Evolutionary conservation across 64 coral and sea anemone genomes (phyloP).

Genomic region (Stylophora pistillata): DNA sequence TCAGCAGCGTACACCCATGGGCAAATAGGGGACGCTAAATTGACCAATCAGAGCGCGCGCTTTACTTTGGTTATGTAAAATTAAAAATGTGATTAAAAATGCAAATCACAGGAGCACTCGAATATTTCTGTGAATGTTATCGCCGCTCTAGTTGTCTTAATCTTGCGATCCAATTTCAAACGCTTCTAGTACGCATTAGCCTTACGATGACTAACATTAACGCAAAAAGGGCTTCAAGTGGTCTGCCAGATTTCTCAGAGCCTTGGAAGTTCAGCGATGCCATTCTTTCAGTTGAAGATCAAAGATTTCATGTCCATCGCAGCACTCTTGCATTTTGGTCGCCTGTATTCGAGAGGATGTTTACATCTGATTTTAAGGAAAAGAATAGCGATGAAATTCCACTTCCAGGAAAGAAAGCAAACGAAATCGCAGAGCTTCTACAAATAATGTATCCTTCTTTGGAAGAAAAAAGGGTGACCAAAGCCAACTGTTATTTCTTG

Average conservation of each 20-base stretch:
- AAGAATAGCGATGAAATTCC: background rate
- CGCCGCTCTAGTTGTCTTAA: too few relatives aligned
- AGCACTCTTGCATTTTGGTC: slow-evolving; percentile 53
- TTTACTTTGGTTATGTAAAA: too few relatives aligned
- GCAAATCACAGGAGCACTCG: too few relatives aligned
- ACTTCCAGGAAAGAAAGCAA: slow-evolving; percentile 7
- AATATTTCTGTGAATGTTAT: too few relatives aligned
- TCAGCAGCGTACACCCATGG: too few relatives aligned
- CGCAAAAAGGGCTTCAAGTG: background rate
- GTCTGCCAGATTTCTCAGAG: slow-evolving; percentile 33
- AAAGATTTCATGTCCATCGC: slow-evolving; percentile 60
- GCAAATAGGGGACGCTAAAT: too few relatives aligned
- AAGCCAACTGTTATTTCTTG: background rate
- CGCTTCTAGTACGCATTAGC: too few relatives aligned
- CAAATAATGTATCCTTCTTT: background rate
- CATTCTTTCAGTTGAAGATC: slow-evolving; percentile 62
- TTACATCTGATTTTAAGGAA: background rate
- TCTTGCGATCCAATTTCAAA: too few relatives aligned
- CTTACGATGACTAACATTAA: too few relatives aligned
- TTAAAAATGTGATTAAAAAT: too few relatives aligned
- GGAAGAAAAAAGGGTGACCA: background rate
- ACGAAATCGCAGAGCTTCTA: background rate
- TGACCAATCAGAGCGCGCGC: too few relatives aligned
- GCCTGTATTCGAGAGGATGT: slow-evolving; percentile 65
- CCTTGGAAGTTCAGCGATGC: slow-evolving; percentile 65